Conservation (phyloP, 2,888 invertebrate genomes). For the Rhodophaea formosa region DNA sequence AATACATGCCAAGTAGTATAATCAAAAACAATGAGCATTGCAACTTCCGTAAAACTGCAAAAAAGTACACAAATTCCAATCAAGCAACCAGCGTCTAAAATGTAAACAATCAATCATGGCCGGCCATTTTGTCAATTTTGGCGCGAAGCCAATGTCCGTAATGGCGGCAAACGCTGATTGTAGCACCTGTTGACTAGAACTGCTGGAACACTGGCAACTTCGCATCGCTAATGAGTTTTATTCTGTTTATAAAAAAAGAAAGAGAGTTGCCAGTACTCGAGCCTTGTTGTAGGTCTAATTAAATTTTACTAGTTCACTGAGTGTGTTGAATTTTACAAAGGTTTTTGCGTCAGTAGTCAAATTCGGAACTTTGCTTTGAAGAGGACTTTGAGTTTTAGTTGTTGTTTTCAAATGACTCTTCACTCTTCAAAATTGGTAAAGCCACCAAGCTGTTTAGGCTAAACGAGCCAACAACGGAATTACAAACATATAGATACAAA, state of each 20-base stretch:
- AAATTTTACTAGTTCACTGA: too few species aligned
- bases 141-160: conserved; percentile 47
- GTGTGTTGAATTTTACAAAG: too few species aligned
- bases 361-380: too few species aligned
- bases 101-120: conserved; percentile 9
- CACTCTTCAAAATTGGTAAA: too few species aligned
- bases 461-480: too few species aligned
- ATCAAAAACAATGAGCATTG: background rate
- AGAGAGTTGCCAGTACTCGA: background rate
- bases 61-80: background rate
- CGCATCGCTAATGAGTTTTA: conserved; percentile 37
- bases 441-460: too few species aligned
- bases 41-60: background rate
- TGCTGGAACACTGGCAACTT: conserved; percentile 27
- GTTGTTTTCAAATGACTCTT: too few species aligned
- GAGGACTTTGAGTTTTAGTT: too few species aligned
- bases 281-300: too few species aligned
- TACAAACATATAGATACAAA: too few species aligned
- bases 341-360: too few species aligned
- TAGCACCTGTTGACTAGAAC: conserved; percentile 50
- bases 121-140: conserved; percentile 43
- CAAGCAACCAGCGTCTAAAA: background rate
- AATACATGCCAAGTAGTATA: too few species aligned
- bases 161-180: conserved; percentile 37
- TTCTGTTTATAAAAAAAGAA: conserved; percentile 1